A percentile compares a stretch with the other conserved stretches of the same genome.
Evolutionary conservation across 2,797 vertebrate genomes (phyloP).

Genomic region (Enteromius argenteus): DNA sequence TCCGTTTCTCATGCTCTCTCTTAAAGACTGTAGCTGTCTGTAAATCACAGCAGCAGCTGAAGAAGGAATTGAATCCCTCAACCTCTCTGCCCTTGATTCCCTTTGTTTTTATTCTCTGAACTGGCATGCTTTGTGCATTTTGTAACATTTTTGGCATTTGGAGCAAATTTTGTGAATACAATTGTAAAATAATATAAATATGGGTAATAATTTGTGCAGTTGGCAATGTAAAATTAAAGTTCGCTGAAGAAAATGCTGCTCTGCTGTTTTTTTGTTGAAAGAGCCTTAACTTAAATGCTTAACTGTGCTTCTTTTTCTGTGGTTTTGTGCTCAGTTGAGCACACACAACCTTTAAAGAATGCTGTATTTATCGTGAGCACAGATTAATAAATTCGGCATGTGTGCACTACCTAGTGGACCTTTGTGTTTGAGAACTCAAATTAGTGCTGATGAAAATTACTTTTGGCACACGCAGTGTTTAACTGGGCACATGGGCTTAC

Average conservation of each 20-base stretch:
- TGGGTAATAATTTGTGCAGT: neutral
- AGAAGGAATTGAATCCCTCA: neutral
- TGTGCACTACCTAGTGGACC: neutral
- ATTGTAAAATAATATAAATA: neutral
- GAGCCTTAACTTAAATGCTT: neutral
- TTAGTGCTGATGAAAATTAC: neutral
- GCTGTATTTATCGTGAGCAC: neutral
- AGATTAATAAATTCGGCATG: neutral
- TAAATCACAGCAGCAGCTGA: neutral
- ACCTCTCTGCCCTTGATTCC: neutral
- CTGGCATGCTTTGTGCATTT: neutral
- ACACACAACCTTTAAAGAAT: neutral
- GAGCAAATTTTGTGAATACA: neutral
- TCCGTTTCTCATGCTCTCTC: neutral
- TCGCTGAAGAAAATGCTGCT: neutral
- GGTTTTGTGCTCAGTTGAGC: neutral
- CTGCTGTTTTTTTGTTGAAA: neutral
- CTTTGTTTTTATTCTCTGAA: neutral
- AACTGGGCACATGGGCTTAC: too few relatives aligned
- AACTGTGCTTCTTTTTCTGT: neutral
- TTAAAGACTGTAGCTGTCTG: neutral
- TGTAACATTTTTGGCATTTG: neutral
- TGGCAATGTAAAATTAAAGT: neutral
- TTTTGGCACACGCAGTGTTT: too few relatives aligned
- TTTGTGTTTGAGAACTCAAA: neutral